Base-by-base conservation (phyloP, 1,140 invertebrate genomes). In the Pachyrhynchus sulphureomaculatus region DNA sequence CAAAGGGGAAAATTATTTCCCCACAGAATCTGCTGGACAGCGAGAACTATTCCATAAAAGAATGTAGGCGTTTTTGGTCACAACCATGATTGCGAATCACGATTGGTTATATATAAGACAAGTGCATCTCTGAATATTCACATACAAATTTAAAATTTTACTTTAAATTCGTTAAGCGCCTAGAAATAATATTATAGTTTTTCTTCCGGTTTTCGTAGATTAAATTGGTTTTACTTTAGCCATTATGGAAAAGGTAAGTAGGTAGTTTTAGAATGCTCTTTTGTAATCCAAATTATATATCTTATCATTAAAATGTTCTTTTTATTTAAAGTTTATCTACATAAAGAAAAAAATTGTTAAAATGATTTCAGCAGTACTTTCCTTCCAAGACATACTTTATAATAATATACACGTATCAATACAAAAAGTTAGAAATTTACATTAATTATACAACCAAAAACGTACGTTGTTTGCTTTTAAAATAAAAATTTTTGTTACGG, bases 71-170 rank as follows among this genome's bases (percentile, higher is more conserved):
- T 72, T 67, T 49, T 77, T 80, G 76, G 74, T 78, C 77, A 76
- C 79, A 80, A 82, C 78, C 78, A 76, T 78, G 79, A 77, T 78
- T 75, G 76, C 78, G 77, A 79, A 80, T 80, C 76, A 77, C 76
- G 78, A 77, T 68, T 58, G 57, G 51, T 64, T 69, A 62, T 52
- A 67, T 82, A 82, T 82, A 82, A 80, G 76, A 69, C 74, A 72
- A 69, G 76, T 73, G 75, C 75, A 73, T 71, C 70, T 73, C 62
- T 60, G 70, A 67, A 78, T 76, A 79, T 77, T 81, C 80, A 82
- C 80, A 81, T 79, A 70, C 72, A 71, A 64, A 65, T 67, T 58
- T 36, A 60, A 49, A 70, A 51, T 58, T 55, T 49, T 65, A 53
- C 36, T 44, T 56, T 41, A 42, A 18, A 21, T 13, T 29, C 18